Conservation (phyloP, 2,888 invertebrate genomes). For the Acanthococcus lagerstroemiae region DNA sequence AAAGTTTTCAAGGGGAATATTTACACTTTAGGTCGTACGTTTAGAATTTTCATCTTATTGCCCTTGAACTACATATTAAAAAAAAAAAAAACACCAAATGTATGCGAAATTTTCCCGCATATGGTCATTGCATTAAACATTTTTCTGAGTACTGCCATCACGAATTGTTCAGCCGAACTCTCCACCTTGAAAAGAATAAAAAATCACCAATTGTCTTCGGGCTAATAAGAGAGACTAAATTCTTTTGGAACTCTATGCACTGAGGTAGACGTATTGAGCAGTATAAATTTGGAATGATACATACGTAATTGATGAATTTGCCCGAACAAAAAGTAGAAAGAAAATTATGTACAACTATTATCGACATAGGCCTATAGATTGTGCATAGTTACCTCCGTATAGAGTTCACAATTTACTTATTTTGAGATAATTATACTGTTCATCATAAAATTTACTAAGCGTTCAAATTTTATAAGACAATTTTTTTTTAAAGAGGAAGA, state of each 20-base stretch:
- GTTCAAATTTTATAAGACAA: too few species aligned
- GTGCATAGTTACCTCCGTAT: too few species aligned
- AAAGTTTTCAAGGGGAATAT: not conserved
- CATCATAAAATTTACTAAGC: too few species aligned
- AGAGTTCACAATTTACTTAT: too few species aligned
- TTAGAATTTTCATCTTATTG: not conserved
- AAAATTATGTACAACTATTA: too few species aligned
- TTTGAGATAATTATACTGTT: too few species aligned
- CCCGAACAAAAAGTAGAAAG: not conserved
- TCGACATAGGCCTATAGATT: too few species aligned
- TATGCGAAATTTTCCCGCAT: not conserved
- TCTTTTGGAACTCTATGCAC: not conserved
- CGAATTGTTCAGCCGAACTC: not conserved
- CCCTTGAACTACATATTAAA: not conserved
- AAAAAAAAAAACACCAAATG: not conserved
- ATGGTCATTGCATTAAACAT: not conserved
- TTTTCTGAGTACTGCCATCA: not conserved
- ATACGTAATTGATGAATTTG: not conserved
- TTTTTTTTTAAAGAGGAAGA: too few species aligned
- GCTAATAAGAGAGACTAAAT: not conserved
- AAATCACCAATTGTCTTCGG: slow-evolving; percentile 5
- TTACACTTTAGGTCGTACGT: not conserved
- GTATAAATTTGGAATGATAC: not conserved
- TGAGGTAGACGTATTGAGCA: not conserved
- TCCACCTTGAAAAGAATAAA: not conserved